Evolutionary conservation across 2,797 vertebrate species (phyloP).

Genomic region (Semaprochilodus insignis): DNA sequence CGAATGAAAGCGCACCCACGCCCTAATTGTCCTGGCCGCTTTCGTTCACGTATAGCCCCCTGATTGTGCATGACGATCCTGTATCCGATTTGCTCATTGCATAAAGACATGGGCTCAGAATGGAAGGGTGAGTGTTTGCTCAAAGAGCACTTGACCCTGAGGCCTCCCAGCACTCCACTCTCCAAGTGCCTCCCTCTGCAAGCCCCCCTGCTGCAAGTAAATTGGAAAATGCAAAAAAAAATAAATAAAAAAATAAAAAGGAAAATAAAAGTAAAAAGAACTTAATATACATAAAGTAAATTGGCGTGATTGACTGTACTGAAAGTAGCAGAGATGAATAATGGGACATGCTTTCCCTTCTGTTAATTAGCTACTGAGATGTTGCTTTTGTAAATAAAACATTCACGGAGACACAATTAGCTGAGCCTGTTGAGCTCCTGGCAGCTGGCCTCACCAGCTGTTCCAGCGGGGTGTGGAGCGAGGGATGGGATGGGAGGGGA

Average conservation of each 20-base stretch:
- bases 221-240: background rate
- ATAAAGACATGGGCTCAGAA: background rate
- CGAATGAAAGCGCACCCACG: background rate
- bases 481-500: slow-evolving; percentile 21
- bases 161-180: background rate
- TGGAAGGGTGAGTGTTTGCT: background rate
- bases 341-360: slow-evolving; percentile 52
- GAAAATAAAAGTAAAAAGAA: background rate
- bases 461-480: slow-evolving; percentile 57
- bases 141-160: background rate
- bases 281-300: slow-evolving; percentile 20
- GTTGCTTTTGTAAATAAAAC: slow-evolving; percentile 78
- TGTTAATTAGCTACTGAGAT: slow-evolving; percentile 66
- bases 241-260: too few species aligned
- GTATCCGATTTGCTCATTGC: background rate
- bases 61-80: background rate
- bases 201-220: background rate
- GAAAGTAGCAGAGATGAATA: slow-evolving; percentile 60
- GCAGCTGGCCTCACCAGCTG: slow-evolving; percentile 79
- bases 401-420: slow-evolving; percentile 77
- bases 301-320: background rate
- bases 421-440: slow-evolving; percentile 69
- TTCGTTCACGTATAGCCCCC: background rate
- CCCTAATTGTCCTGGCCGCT: background rate
- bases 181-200: background rate